Evolutionary conservation across 2,113 vertebrate species (phyloP), one percentile per base, ranked within the genome.

Genomic region (Ciconia boyciana): DNA sequence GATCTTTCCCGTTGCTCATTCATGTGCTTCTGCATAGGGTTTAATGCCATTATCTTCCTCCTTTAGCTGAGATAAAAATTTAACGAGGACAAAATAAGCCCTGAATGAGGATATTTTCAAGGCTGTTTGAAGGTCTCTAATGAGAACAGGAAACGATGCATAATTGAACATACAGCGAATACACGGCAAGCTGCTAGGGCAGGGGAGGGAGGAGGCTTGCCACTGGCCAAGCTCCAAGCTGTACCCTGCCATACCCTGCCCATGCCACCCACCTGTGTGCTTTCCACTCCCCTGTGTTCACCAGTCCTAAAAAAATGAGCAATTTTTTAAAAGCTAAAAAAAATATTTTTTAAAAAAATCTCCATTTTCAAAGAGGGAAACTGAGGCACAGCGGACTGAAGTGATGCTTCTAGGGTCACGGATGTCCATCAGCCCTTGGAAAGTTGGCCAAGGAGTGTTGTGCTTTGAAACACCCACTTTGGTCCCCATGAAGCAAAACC

Each of bases 111-210:
- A 96, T 97, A 95, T 96, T 97, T 97, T 96, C 36, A 52, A 49
- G 36, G 96, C 95, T 93, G 44, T 97, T 98, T 97, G 96, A 98
- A 98, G 94, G 94, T 97, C 95, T 90, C 68, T 97, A 95, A 98
- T 94, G 96, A 98, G 98, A 96, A 83, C 87, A 95, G 94, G 85
- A 96, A 96, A 95, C 0, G 28, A 57, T 97, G 95, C 84, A 97
- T 96, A 96, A 97, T 97, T 96, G 90, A 98, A 94, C 75, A 60
- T 17, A 49, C 16, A 90, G 71, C 20, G 85, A 89, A 94, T 66
- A 91, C 71, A 83, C 3, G 28, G 86, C n/a, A 71, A 97, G 95
- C 91, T 49, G 87, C 91, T 68, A 61, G 84, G 84, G 72, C 94
- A 95, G 89, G 68, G 90, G 65, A 96, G 92, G 34, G 49, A 95